These are phyloP conservation scores for Plutomurus gul DNA, from an alignment of 1,140 invertebrate genomes.

Conservation along the genomic window DNA sequence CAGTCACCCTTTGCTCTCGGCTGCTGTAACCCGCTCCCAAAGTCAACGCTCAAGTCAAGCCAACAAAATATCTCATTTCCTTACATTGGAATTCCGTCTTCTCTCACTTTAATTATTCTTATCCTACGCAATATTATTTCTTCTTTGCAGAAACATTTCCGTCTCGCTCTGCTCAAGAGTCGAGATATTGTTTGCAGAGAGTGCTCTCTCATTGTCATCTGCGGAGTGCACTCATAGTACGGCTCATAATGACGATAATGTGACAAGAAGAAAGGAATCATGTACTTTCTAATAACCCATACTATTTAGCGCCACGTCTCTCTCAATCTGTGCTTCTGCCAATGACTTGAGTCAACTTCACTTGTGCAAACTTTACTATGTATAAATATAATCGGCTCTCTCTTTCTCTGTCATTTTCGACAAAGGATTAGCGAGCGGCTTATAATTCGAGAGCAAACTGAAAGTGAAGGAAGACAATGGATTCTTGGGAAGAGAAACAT, in stretches of 20 bases:
- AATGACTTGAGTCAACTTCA: too few relatives aligned
- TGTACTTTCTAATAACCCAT: background rate
- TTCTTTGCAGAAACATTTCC: too few relatives aligned
- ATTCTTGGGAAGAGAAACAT: background rate
- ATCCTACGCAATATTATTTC: too few relatives aligned
- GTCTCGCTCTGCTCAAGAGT: too few relatives aligned
- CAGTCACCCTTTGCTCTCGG: background rate
- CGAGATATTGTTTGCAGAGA: too few relatives aligned
- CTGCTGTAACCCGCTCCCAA: background rate
- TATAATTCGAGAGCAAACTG: constrained; percentile 3
- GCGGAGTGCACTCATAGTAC: background rate
- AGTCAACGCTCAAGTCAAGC: background rate
- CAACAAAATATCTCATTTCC: background rate
- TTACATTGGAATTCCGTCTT: too few relatives aligned
- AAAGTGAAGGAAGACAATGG: constrained; percentile 20
- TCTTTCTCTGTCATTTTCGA: too few relatives aligned
- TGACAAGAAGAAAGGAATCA: background rate
- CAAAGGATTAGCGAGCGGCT: background rate
- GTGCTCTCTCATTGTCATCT: too few relatives aligned
- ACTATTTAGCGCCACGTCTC: too few relatives aligned
- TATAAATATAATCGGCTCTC: too few relatives aligned
- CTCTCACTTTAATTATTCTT: background rate
- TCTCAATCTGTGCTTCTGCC: too few relatives aligned
- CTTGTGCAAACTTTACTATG: too few relatives aligned
- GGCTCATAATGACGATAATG: background rate